Base-by-base conservation (phyloP, 2,888 invertebrate species). In the Chymomyza caudatula region DNA sequence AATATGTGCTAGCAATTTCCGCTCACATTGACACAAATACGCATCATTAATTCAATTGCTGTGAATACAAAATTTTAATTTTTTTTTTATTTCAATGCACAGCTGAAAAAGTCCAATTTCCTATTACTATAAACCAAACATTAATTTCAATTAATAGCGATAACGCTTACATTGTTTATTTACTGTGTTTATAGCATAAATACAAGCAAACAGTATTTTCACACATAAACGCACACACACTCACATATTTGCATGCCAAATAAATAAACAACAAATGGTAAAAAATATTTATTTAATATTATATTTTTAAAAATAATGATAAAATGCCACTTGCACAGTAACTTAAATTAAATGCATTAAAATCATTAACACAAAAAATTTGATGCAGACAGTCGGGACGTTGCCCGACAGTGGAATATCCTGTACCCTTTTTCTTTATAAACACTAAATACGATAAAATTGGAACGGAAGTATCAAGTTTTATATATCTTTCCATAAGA, bases 101-200 rank as follows among this genome's bases (percentile, higher is more conserved):
- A 61, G 63, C 47, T 37, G 51, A 19, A 65, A 71, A 60, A 77
- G 70, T 29, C 70, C 74, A 74, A 77, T 74, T 66, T 67, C 52
- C 74, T 73, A 69, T 71, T 66, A 58, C 65, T 64, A 67, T 63
- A 71, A 68, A 71, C n/a, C 65, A 65, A 72, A 68, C 76, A 80
- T 80, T 83, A 75, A 80, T 80, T 80, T 80, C 84, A 83, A 80
- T 83, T 80, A 80, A 83, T 65, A 73, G 76, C 81, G 84, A 80
- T 77, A 80, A 73, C 71, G 69, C 78, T 68, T 72, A 69, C 76
- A 76, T 74, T 81, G 81, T 73, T 81, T 82, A 80, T 80, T 80
- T 73, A 78, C 81, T 75, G 78, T 75, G 29, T 29, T 29, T 29
- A 29, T 29, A 8, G 29, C 52, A 52, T 8, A 17, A 15, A 47